Evolutionary conservation across 2,113 vertebrate genomes (phyloP).

Genomic region (Archocentrus centrarchus): DNA sequence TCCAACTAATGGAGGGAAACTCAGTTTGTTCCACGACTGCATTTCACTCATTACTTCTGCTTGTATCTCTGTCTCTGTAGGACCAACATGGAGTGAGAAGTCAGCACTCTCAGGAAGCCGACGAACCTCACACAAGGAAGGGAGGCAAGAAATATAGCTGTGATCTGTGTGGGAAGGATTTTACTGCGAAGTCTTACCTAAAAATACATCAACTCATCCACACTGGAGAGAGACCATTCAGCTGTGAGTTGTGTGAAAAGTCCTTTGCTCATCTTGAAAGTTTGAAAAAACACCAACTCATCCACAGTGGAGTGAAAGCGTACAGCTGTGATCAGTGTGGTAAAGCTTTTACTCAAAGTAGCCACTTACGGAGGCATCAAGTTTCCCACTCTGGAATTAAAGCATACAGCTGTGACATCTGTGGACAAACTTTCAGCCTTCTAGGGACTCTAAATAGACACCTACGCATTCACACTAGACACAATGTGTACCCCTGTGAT

Average conservation of each 20-base stretch:
- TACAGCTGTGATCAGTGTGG: neutral
- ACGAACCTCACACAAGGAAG: neutral
- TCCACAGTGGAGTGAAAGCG: neutral
- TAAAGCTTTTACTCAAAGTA: too few relatives aligned
- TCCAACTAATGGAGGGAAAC: neutral
- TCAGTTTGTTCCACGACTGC: neutral
- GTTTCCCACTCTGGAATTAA: neutral
- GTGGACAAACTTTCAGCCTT: neutral
- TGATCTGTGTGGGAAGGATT: neutral
- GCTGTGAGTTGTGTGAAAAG: neutral
- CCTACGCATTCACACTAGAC: neutral
- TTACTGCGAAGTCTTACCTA: neutral
- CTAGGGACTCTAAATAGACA: neutral
- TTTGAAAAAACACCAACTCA: neutral
- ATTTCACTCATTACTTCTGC: neutral
- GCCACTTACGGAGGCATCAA: neutral
- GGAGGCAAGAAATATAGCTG: too few relatives aligned
- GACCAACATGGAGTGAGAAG: neutral
- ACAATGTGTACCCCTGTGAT: neutral
- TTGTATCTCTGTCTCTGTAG: neutral
- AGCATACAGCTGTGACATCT: too few relatives aligned
- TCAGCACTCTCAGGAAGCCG: neutral
- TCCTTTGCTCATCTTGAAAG: neutral
- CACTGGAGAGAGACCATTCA: fast-evolving
- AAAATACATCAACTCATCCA: neutral